Percentiles rank a stretch among this genome's conserved stretches.
These are phyloP conservation scores for Anarrhichthys ocellatus DNA, from an alignment of 2,113 vertebrate genomes.

Conservation along the genomic window DNA sequence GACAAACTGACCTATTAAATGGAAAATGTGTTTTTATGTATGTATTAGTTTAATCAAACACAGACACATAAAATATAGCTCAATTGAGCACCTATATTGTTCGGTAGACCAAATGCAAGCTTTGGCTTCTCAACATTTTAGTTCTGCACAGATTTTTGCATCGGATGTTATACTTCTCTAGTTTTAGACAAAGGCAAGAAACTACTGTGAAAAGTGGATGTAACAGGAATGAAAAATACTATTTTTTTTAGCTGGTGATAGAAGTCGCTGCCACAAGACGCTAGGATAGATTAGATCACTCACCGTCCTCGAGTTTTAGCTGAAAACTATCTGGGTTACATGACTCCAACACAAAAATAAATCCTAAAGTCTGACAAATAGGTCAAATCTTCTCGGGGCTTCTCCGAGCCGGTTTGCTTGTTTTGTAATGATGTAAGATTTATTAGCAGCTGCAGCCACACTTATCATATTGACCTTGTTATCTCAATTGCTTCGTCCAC, in stretches of 20 bases:
- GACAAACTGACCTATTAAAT: conserved; percentile 5
- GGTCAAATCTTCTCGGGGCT: conserved; percentile 56
- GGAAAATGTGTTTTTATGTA: conserved; percentile 1
- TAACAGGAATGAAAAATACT: conserved; percentile 12
- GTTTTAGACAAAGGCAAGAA: conserved; percentile 20
- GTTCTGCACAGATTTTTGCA: conserved; percentile 17
- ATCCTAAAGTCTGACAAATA: conserved; percentile 62
- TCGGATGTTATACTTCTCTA: not conserved
- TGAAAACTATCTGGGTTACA: conserved; percentile 57
- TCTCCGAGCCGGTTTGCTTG: conserved; percentile 43
- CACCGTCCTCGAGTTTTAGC: conserved; percentile 43
- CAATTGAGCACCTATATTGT: not conserved
- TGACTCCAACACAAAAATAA: conserved; percentile 65
- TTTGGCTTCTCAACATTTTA: not conserved
- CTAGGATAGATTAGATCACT: conserved; percentile 49
- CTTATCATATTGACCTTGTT: conserved; percentile 43
- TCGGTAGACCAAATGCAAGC: conserved; percentile 21
- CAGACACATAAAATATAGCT: not conserved
- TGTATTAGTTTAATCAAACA: not conserved
- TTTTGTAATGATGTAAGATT: conserved; percentile 25
- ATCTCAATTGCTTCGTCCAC: conserved; percentile 39
- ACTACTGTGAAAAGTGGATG: conserved; percentile 10
- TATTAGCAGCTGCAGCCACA: conserved; percentile 45
- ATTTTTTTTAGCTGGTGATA: not conserved
- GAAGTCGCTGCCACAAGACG: conserved; percentile 35